phyloP scores from a whole-genome alignment of 2,113 vertebrate genomes.

The Anhinga anhinga region DNA sequence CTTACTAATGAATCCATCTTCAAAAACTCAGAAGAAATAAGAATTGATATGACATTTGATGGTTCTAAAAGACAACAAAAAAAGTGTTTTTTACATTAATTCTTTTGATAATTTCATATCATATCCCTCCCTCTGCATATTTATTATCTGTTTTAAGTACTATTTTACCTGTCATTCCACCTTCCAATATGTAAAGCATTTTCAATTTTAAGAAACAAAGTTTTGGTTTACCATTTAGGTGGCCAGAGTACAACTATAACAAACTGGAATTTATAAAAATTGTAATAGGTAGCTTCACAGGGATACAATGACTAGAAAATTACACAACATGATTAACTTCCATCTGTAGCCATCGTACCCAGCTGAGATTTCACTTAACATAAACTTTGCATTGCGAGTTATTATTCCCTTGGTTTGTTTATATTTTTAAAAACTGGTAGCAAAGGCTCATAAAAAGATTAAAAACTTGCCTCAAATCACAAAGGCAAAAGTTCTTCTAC shows the following conservation, averaged over 20 bases:
- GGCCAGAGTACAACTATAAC: neutral
- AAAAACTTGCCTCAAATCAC: neutral
- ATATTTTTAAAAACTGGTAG: neutral
- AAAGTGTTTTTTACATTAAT: neutral
- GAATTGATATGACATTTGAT: slow-evolving; percentile 98
- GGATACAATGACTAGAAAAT: neutral
- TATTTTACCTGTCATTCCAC: neutral
- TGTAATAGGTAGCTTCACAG: neutral
- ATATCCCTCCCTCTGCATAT: neutral
- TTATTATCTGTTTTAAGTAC: neutral
- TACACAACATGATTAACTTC: neutral
- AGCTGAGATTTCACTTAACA: neutral
- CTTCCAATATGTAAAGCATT: no score
- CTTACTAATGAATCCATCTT: slow-evolving; percentile 99
- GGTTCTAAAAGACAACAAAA: slow-evolving; percentile 85
- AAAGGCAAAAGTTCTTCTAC: neutral
- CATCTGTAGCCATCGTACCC: neutral
- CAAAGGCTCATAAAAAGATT: neutral
- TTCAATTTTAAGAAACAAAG: neutral
- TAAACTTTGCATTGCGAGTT: neutral
- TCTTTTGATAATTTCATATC: neutral
- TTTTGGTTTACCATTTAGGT: neutral
- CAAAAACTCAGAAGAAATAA: slow-evolving; percentile 99
- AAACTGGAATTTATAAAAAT: neutral
- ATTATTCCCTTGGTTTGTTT: neutral